Evolutionary conservation across 2,797 vertebrate genomes (phyloP).

Genomic region (Acanthurus leucopareius): DNA sequence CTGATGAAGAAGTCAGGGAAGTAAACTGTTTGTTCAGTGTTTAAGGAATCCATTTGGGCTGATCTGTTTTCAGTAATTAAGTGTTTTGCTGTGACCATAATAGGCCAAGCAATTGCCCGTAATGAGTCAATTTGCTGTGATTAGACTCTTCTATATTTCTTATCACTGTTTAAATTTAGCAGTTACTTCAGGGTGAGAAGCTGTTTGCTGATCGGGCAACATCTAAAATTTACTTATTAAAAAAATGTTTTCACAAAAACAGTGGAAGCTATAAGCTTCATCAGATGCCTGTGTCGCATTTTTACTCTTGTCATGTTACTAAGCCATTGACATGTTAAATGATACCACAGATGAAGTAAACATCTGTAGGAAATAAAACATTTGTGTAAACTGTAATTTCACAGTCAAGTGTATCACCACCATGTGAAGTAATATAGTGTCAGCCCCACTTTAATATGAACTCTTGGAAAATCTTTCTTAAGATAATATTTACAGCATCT

Average conservation of each 20-base stretch:
- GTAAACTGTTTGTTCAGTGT: conserved; percentile 19
- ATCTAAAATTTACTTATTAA: neutral
- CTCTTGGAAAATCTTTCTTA: neutral
- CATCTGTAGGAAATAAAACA: neutral
- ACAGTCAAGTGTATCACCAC: neutral
- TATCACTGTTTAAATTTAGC: neutral
- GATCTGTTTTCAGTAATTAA: conserved; percentile 14
- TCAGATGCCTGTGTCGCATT: neutral
- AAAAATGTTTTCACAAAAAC: neutral
- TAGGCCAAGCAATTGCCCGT: conserved; percentile 11
- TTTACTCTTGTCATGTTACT: neutral
- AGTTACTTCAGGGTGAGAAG: neutral
- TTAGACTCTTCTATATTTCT: neutral
- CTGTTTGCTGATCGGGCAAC: conserved; percentile 5
- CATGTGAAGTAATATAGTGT: neutral
- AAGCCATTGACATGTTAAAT: neutral
- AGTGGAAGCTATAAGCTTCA: neutral
- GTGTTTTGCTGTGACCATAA: conserved; percentile 25
- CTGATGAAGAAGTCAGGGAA: conserved; percentile 45
- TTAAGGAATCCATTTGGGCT: conserved; percentile 34
- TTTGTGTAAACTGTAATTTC: neutral
- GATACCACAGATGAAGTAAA: neutral
- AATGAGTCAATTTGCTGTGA: conserved; percentile 32
- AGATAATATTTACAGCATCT: neutral
- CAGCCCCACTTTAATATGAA: neutral